Conservation (phyloP, 2,888 invertebrate species). For the Synanthedon tipuliformis region DNA sequence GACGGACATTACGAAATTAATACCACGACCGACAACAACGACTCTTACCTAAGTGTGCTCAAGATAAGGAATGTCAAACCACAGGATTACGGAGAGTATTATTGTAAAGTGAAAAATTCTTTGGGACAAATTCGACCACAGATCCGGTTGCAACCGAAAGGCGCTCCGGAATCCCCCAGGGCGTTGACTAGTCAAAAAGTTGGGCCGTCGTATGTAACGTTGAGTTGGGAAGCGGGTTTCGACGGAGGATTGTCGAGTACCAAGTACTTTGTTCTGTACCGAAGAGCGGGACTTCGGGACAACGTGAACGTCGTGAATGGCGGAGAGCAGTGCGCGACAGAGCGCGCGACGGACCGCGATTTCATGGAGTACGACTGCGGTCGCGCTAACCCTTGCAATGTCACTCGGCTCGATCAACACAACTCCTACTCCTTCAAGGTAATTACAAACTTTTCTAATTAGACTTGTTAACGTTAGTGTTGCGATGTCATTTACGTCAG, state of each 20-base stretch:
- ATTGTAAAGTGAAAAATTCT: slow-evolving; percentile 86
- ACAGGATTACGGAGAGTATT: slow-evolving; percentile 93
- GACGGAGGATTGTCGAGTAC: slow-evolving; percentile 90
- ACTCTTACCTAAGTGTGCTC: slow-evolving; percentile 85
- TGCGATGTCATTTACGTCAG: not conserved
- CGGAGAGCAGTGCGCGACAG: slow-evolving; percentile 37
- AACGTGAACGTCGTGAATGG: slow-evolving; percentile 55
- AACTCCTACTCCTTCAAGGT: slow-evolving; percentile 89
- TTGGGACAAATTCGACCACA: slow-evolving; percentile 81
- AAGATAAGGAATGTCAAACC: slow-evolving; percentile 78
- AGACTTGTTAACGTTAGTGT: slow-evolving; percentile 5
- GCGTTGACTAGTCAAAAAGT: slow-evolving; percentile 78
- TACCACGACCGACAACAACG: slow-evolving; percentile 84
- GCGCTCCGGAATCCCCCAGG: slow-evolving; percentile 86
- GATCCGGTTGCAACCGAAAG: slow-evolving; percentile 86
- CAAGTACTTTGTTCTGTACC: slow-evolving; percentile 88
- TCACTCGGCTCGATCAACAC: slow-evolving; percentile 86
- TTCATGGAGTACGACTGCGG: slow-evolving; percentile 90
- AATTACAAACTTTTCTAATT: slow-evolving; percentile 10
- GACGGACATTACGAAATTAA: slow-evolving; percentile 89
- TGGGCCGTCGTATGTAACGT: slow-evolving; percentile 82
- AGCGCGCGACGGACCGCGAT: slow-evolving; percentile 64
- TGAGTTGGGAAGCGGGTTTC: slow-evolving; percentile 91
- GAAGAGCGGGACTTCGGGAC: slow-evolving; percentile 70
- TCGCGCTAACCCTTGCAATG: slow-evolving; percentile 87